phyloP scores from a whole-genome alignment of 53 echinoderm and acorn worm species.

The Echinometra lucunter region DNA sequence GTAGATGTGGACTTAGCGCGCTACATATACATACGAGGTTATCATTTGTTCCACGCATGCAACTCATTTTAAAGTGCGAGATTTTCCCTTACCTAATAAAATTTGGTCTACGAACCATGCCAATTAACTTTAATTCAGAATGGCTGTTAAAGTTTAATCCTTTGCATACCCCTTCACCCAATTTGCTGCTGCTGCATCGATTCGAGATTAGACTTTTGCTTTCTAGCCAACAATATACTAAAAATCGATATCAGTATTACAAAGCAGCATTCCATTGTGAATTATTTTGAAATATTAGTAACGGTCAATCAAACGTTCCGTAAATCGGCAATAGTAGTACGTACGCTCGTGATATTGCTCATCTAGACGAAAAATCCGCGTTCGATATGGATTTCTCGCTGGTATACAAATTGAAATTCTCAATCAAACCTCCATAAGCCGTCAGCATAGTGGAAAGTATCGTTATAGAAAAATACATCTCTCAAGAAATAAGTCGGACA shows the following conservation, averaged over 20 bases:
- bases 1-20: neutral
- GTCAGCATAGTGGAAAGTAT: conserved; percentile 13
- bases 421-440: conserved; percentile 21
- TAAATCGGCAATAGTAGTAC: conserved; percentile 3
- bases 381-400: neutral
- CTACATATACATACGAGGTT: neutral
- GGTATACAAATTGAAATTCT: conserved; percentile 45
- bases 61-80: neutral
- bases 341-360: conserved; percentile 2
- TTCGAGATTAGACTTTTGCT: neutral
- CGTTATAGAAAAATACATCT: neutral
- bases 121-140: neutral
- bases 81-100: neutral
- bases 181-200: neutral
- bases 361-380: conserved; percentile 15
- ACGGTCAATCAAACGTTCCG: neutral
- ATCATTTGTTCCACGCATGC: neutral
- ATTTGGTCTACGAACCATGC: neutral
- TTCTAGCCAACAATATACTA: neutral
- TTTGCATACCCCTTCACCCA: neutral
- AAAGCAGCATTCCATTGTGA: neutral
- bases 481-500: conserved; percentile 12
- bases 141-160: neutral
- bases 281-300: neutral
- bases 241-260: neutral